Percentiles rank a stretch among this genome's conserved stretches.
Evolutionary conservation across 1,140 invertebrate genomes (phyloP).

Genomic region (Drosophila sp.): DNA sequence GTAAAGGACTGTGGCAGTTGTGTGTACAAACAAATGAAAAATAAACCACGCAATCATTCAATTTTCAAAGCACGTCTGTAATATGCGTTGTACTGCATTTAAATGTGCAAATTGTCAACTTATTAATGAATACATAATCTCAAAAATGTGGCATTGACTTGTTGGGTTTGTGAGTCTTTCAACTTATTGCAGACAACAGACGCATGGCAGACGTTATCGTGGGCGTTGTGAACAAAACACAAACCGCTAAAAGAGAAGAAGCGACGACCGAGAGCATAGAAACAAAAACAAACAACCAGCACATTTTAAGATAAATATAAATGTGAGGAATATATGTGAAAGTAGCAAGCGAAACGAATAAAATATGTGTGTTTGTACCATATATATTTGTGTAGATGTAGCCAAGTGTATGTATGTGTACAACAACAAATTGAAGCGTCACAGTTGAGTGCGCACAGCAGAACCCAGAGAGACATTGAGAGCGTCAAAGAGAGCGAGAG

Average conservation of each 20-base stretch:
- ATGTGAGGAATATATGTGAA: constrained; percentile 49
- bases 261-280: constrained; percentile 21
- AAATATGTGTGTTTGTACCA: constrained; percentile 15
- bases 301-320: constrained; percentile 57
- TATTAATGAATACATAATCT: constrained; percentile 39
- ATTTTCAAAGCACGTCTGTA: constrained; percentile 7
- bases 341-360: constrained; percentile 47
- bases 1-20: constrained; percentile 30
- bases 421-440: constrained; percentile 68
- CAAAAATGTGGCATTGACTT: constrained; percentile 60
- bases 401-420: constrained; percentile 11
- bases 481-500: constrained; percentile 9
- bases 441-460: constrained; percentile 63
- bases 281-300: constrained; percentile 52
- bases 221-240: constrained; percentile 34
- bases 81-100: constrained; percentile 46
- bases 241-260: constrained; percentile 32
- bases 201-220: constrained; percentile 47
- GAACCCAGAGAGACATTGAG: constrained; percentile 8
- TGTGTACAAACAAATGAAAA: constrained; percentile 42
- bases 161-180: constrained; percentile 22
- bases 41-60: neutral
- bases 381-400: too few relatives aligned
- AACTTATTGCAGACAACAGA: constrained; percentile 34
- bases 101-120: constrained; percentile 43